phyloP scores from a whole-genome alignment of 2,888 invertebrate species.

The Eulithis testata region DNA sequence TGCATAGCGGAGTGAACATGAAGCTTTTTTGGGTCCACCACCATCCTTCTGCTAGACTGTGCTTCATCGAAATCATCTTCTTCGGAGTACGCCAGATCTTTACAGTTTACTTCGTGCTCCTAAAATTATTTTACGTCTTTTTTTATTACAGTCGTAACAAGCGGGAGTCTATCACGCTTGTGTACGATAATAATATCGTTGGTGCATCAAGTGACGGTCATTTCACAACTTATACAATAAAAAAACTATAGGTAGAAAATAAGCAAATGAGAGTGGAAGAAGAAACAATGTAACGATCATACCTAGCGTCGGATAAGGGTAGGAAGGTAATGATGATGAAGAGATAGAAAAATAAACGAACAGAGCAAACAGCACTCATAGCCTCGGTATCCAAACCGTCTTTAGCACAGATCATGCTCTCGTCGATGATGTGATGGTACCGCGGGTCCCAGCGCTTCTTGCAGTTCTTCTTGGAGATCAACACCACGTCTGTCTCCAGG shows the following conservation, averaged over 20 bases:
- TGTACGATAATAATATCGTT: no score
- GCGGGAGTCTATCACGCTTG: no score
- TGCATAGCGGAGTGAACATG: slow-evolving; percentile 54
- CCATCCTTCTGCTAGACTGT: slow-evolving; percentile 40
- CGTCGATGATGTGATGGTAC: slow-evolving; percentile 70
- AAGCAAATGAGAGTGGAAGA: no score
- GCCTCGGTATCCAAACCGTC: slow-evolving; percentile 53
- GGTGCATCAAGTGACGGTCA: no score
- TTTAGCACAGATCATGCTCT: slow-evolving; percentile 68
- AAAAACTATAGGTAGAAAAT: no score
- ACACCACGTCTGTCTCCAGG: slow-evolving; percentile 58
- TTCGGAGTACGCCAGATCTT: slow-evolving; percentile 60
- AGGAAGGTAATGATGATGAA: no score
- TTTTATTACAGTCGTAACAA: no score
- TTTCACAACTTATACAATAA: no score
- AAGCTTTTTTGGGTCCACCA: slow-evolving; percentile 42
- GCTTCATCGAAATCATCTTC: slow-evolving; percentile 46
- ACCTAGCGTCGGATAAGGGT: no score
- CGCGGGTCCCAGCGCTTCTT: slow-evolving; percentile 65
- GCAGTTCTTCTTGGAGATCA: slow-evolving; percentile 62
- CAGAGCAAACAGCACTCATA: slow-evolving; percentile 55
- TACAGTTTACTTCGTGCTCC: slow-evolving; percentile 67
- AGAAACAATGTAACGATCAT: no score
- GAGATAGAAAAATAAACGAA: background rate
- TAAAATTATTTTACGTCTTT: slow-evolving; percentile 31